Evolutionary conservation across 2,888 invertebrate species (phyloP), one percentile per base, ranked within the genome.

Genomic region (Melieria omissa): DNA sequence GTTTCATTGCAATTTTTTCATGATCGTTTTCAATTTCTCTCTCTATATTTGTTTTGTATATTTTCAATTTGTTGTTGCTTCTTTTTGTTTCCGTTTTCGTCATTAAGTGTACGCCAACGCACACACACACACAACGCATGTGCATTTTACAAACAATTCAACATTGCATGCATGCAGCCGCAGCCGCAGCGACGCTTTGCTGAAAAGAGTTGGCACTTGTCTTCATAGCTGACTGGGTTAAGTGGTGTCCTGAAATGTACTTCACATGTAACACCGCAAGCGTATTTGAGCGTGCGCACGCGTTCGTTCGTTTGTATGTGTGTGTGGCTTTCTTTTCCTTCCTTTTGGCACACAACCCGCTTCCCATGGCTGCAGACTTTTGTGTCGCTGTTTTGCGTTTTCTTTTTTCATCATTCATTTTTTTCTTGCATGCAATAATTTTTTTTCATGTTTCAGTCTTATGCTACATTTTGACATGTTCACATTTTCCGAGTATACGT

Each of bases 151-250:
- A 52, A 52, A 52, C 52, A 52, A 52, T 52, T 52, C 52, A 29
- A 29, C 29, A 29, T 29, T 2, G 29, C 29, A 29, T 29, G 2
- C 29, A 29, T 29, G 29, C 29, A 29, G 29, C 29, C 16, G 16
- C 16, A 16, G 16, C 16, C 29, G 29, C 52, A 52, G 9, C 52
- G 14, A 52, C 14, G 12, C 9, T n/a, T 9, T 52, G 12, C 52
- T 52, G 14, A 52, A 47, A 70, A 65, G 70, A 70, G 72, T 74
- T 72, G 70, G 64, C 72, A 74, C 72, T 74, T 74, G 73, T 71
- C 75, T 76, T 75, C 68, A 73, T 69, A 68, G 73, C 76, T 77
- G 75, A 78, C 78, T 78, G 75, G 78, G 78, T 78, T 78, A 78
- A 78, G 77, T 77, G 74, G 77, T 75, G 69, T 72, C 58, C 67